Base-by-base conservation (phyloP, 2,113 vertebrate genomes). In the Eidolon helvum region DNA sequence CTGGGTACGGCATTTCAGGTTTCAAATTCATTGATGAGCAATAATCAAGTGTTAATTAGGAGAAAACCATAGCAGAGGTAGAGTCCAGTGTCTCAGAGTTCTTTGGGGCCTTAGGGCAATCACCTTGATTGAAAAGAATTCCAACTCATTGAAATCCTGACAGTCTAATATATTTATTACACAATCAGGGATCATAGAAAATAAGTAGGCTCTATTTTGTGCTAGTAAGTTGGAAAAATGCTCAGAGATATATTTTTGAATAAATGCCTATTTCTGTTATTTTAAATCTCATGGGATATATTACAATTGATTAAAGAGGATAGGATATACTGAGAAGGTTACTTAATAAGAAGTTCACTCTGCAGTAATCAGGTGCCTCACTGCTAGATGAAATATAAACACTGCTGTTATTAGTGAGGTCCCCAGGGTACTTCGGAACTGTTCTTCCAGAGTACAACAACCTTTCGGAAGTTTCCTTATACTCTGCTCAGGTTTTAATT, bases 401-500 rank as follows among this genome's bases (percentile, higher is more conserved):
- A 50, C 43, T 85, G 69, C 65, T 84, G 21, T 97, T 97, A 26
- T 91, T 91, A 79, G 45, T 77, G 92, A 93, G 30, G 45, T 95
- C 72, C 79, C 59, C 50, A 68, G 82, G 77, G 77, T 28, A 57
- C 87, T 85, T 45, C 10, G 68, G 65, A 91, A 38, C 50, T 71
- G 8, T 91, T 91, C 45, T 94, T 93, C 33, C 35, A 78, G 55
- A 1, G 21, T 66, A 18, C 30, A 90, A 95, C 57, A 79, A 80
- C 24, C 11, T 82, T 85, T 96, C 71, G 93, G 26, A 96, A 96
- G 82, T 94, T 89, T 87, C 55, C n/a, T 92, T 94, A 11, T 50
- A 24, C 38, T 61, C 7, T 93, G n/a, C n/a, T 92, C 33, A 48
- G 28, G 6, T 96, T 96, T 92, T 96, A 90, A 96, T 95, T 87